Conservation (phyloP, 2,888 invertebrate species). For the Chesias legatella region DNA sequence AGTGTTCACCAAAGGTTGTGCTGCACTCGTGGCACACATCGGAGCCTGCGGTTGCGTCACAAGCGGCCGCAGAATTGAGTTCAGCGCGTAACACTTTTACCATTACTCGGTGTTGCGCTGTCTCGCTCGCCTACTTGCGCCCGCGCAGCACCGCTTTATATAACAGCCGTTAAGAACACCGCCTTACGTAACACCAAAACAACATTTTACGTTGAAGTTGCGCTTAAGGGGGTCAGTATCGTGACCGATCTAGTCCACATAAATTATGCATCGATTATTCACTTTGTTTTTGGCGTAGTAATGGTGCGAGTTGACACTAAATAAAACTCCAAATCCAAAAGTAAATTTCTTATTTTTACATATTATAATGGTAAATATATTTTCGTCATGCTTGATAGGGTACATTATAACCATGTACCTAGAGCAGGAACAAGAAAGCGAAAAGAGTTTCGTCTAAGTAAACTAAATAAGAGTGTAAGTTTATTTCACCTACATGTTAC, state of each 20-base stretch:
- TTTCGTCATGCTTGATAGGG: too few relatives aligned
- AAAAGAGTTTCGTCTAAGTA: conserved; percentile 7
- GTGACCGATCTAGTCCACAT: conserved; percentile 21
- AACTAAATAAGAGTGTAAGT: conserved; percentile 41
- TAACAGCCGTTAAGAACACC: conserved; percentile 72
- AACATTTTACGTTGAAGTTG: conserved; percentile 60
- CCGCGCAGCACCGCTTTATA: conserved; percentile 66
- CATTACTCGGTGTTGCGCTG: conserved; percentile 51
- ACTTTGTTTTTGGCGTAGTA: conserved; percentile 15
- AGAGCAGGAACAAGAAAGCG: not conserved
- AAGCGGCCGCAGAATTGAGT: conserved; percentile 55
- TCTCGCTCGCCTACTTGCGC: conserved; percentile 60
- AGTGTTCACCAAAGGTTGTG: conserved; percentile 47
- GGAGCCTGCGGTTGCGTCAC: conserved; percentile 56
- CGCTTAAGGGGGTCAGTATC: conserved; percentile 53
- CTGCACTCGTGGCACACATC: conserved; percentile 79
- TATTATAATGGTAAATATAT: too few relatives aligned
- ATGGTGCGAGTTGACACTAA: conserved; percentile 22
- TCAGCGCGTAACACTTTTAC: conserved; percentile 76
- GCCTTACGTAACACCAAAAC: conserved; percentile 68
- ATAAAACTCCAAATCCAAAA: too few relatives aligned
- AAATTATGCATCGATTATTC: conserved; percentile 24
- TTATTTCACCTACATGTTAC: conserved; percentile 42
- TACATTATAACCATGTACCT: not conserved
- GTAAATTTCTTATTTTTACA: too few relatives aligned